Evolutionary conservation across 2,113 vertebrate species (phyloP).

Genomic region (Prunella fulvescens): DNA sequence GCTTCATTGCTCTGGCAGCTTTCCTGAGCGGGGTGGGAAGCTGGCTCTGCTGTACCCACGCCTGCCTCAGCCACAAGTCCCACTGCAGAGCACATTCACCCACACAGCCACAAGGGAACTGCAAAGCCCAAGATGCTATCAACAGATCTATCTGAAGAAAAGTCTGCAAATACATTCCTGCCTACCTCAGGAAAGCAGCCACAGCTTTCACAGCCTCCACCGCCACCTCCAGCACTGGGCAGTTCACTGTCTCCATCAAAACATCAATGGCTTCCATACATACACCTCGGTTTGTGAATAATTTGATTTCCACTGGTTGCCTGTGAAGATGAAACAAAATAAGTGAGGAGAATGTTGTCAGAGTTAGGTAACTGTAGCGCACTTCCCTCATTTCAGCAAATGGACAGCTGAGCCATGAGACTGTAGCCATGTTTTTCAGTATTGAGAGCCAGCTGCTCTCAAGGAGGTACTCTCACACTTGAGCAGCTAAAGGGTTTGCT

Average conservation of each 20-base stretch:
- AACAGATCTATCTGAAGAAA: neutral
- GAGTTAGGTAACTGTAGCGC: neutral
- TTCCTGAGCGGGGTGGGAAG: neutral
- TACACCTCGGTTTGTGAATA: conserved; percentile 80
- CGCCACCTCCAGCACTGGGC: conserved; percentile 80
- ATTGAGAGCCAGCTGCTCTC: neutral
- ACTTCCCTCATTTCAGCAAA: neutral
- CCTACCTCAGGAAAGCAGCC: conserved; percentile 83
- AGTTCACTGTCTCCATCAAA: conserved; percentile 77
- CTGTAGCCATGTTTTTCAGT: neutral
- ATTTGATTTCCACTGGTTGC: conserved; percentile 82
- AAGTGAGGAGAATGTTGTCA: neutral
- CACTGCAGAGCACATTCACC: neutral
- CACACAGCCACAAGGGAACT: conserved; percentile 18
- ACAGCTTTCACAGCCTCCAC: conserved; percentile 77
- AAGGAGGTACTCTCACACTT: neutral
- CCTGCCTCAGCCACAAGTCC: conserved; percentile 2
- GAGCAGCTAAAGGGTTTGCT: neutral
- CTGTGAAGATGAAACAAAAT: conserved; percentile 58
- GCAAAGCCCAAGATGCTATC: neutral
- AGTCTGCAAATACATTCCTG: neutral
- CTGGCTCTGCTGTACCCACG: neutral
- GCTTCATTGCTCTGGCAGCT: neutral
- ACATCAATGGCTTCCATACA: conserved; percentile 77
- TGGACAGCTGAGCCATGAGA: neutral